phyloP scores from a whole-genome alignment of 2,113 vertebrate species.

The Salvelinus alpinus region DNA sequence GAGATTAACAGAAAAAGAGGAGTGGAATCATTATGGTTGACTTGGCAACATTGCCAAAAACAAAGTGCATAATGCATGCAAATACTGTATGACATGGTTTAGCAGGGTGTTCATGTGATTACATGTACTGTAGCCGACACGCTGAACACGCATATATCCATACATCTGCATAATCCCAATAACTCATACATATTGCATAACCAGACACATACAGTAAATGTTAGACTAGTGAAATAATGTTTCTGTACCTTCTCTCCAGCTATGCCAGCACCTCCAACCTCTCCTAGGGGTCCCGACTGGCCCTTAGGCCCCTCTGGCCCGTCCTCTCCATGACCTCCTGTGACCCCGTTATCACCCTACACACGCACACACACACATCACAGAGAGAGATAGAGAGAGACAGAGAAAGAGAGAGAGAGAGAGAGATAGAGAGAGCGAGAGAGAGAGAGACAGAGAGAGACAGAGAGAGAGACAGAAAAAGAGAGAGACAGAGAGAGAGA shows the following conservation, averaged over 20 bases:
- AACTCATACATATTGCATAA: conserved; percentile 31
- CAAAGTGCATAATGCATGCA: too few species aligned
- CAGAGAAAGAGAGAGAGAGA: conserved; percentile 8
- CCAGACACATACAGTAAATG: neutral
- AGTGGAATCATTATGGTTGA: conserved; percentile 72
- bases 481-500: too few species aligned
- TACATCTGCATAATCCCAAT: conserved; percentile 25
- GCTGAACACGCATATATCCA: conserved; percentile 16
- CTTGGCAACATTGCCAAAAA: neutral
- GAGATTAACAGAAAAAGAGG: neutral
- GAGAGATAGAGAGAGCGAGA: neutral
- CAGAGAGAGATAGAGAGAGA: neutral
- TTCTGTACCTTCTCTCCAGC: conserved; percentile 86
- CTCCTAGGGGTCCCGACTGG: conserved; percentile 76
- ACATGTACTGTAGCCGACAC: neutral
- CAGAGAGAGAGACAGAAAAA: neutral
- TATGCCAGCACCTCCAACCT: conserved; percentile 73
- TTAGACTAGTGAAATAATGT: neutral
- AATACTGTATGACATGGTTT: too few species aligned
- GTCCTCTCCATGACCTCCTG: conserved; percentile 83
- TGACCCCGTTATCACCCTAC: conserved; percentile 78
- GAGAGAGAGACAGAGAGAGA: neutral
- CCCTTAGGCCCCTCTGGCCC: conserved; percentile 88
- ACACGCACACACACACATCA: conserved; percentile 21
- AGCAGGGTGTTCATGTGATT: too few species aligned